Percentiles rank a stretch among this genome's conserved stretches.
phyloP scores from a whole-genome alignment of 2,888 invertebrate species.

The Drepanosiphum platanoidis region DNA sequence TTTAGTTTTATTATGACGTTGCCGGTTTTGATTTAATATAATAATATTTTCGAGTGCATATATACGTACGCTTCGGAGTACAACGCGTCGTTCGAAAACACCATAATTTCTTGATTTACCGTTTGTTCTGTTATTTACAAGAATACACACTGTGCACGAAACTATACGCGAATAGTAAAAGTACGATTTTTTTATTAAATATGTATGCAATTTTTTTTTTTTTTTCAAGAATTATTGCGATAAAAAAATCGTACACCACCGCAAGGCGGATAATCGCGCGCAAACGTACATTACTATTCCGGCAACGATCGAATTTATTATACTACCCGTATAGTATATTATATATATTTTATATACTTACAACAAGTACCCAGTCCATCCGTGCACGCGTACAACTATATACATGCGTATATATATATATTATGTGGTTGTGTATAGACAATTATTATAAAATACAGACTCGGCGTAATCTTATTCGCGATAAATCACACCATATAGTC shows the following conservation, averaged over 20 bases:
- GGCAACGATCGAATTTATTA: conserved; percentile 10
- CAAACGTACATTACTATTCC: conserved; percentile 5
- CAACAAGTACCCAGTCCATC: not conserved
- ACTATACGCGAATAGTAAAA: not conserved
- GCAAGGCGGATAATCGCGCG: not conserved
- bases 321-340: not conserved
- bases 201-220: not conserved
- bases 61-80: not conserved
- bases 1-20: no score
- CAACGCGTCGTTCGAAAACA: not conserved
- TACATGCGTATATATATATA: not conserved
- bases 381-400: not conserved
- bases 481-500: not conserved
- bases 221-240: not conserved
- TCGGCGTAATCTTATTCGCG: not conserved
- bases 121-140: not conserved
- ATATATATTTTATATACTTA: not conserved
- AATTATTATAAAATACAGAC: conserved; percentile 8
- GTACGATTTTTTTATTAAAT: not conserved
- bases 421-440: not conserved
- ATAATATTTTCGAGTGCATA: not conserved
- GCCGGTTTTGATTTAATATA: not conserved
- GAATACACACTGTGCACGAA: not conserved
- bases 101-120: not conserved
- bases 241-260: not conserved